A percentile compares a stretch with the other conserved stretches of the same genome.
Evolutionary conservation across 2,797 vertebrate genomes (phyloP).

Genomic region (Australoheros facetus): DNA sequence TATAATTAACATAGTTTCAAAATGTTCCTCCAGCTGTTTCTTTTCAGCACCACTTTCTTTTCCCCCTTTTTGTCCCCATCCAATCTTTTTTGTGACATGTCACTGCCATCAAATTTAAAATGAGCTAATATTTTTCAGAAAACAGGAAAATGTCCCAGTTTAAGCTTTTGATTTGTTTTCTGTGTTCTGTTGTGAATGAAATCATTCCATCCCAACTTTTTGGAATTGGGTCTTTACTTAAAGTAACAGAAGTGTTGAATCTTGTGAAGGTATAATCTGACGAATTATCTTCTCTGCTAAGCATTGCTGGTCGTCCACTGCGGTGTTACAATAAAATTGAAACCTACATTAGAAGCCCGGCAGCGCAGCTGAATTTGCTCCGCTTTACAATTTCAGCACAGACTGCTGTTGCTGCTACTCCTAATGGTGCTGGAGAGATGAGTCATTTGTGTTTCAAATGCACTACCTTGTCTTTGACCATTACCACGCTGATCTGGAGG

Average conservation of each 20-base stretch:
- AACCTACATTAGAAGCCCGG: too few relatives aligned
- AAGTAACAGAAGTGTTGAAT: neutral
- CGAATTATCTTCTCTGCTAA: neutral
- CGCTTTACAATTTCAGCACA: neutral
- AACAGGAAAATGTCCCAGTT: neutral
- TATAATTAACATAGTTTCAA: too few relatives aligned
- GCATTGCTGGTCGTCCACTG: neutral
- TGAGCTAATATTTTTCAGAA: neutral
- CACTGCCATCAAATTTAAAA: neutral
- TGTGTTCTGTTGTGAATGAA: neutral
- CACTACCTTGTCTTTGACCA: constrained; percentile 93
- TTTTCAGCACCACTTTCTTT: neutral
- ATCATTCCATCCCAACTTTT: neutral
- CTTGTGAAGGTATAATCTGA: neutral
- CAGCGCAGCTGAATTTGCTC: neutral
- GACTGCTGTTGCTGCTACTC: neutral
- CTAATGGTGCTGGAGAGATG: neutral
- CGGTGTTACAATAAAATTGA: too few relatives aligned
- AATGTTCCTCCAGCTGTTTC: too few relatives aligned
- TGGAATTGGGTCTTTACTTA: neutral
- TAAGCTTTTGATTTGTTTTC: too few relatives aligned
- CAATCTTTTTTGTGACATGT: neutral
- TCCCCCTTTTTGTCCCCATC: neutral
- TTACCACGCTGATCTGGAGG: constrained; percentile 92
- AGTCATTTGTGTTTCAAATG: neutral